Base-by-base conservation (phyloP, 2,113 vertebrate genomes). In the Mustela lutreola region DNA sequence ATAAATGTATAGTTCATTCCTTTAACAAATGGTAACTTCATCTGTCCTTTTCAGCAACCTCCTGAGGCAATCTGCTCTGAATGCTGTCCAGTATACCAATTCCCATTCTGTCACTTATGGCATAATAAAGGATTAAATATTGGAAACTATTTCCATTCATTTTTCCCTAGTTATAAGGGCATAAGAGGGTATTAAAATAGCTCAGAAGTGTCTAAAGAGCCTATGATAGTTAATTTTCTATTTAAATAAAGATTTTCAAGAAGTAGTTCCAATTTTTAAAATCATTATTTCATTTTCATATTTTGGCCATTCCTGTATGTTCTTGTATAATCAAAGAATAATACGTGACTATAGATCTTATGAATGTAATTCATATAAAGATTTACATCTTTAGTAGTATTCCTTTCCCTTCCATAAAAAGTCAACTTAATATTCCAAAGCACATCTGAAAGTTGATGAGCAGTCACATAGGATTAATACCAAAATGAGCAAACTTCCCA, bases 101-200 rank as follows among this genome's bases (percentile, higher is more conserved):
- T 97, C 82, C 76, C 42, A 93, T 2, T 50, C 94, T 96, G 87
- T 36, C 84, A 76, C 33, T 50, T 45, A 92, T 70, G n/a, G 2
- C 89, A 62, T 96, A 85, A 96, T 93, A 82, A 94, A 95, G 94
- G 91, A 94, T 95, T 79, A 95, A 87, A 63, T 42, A 96, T 24
- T 22, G 63, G 87, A 71, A 93, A 89, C 2, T 73, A 95, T n/a
- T 73, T 39, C 62, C 39, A 80, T 93, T 79, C 81, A 96, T 50
- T 94, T 94, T 58, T 22, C 15, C n/a, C 50, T n/a, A 4, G 58
- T 75, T 94, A 21, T 91, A 26, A 50, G 31, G 81, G 97, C 9
- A 45, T 21, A 71, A 31, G 21, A 18, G 48, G 18, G 88, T 56
- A 65, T 3, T 71, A 67, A 93, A 60, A 63, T 2, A 75, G 50